phyloP scores from a whole-genome alignment of 2,888 invertebrate genomes.

The Leucophenga maculata region DNA sequence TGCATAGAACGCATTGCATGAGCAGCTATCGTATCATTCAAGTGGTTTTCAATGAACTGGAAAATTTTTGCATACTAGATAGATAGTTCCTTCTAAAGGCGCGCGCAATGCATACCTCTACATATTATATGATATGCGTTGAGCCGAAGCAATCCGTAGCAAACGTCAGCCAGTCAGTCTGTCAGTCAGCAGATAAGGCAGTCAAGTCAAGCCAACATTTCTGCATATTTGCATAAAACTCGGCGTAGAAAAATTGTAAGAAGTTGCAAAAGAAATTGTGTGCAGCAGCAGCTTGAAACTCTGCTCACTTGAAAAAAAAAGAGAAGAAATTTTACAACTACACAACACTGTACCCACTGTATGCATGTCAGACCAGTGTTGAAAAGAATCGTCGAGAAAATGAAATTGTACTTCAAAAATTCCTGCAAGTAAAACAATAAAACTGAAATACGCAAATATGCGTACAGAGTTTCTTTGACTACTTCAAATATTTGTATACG shows the following conservation, averaged over 20 bases:
- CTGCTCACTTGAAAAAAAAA: not conserved
- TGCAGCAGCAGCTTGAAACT: not conserved
- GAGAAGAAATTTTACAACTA: no score
- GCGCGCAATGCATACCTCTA: no score
- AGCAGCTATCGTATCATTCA: conserved; percentile 3
- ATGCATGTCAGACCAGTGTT: no score
- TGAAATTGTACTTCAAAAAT: not conserved
- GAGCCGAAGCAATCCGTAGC: no score
- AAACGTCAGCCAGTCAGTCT: no score
- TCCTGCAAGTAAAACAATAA: not conserved
- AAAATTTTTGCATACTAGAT: conserved; percentile 21
- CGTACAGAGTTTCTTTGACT: not conserved
- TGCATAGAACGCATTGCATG: no score
- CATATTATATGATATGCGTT: not conserved
- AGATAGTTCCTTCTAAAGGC: not conserved
- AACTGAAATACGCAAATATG: conserved; percentile 23
- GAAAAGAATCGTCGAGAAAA: not conserved
- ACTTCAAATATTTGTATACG: not conserved
- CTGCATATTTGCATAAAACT: conserved; percentile 25
- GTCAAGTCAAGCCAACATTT: conserved; percentile 22
- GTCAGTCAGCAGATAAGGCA: conserved; percentile 28
- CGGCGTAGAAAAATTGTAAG: conserved; percentile 1
- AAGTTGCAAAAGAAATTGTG: not conserved
- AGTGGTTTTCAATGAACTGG: conserved; percentile 26
- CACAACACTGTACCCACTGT: no score